phyloP scores from a whole-genome alignment of 2,797 vertebrate species.

The Podarcis lilfordi region DNA sequence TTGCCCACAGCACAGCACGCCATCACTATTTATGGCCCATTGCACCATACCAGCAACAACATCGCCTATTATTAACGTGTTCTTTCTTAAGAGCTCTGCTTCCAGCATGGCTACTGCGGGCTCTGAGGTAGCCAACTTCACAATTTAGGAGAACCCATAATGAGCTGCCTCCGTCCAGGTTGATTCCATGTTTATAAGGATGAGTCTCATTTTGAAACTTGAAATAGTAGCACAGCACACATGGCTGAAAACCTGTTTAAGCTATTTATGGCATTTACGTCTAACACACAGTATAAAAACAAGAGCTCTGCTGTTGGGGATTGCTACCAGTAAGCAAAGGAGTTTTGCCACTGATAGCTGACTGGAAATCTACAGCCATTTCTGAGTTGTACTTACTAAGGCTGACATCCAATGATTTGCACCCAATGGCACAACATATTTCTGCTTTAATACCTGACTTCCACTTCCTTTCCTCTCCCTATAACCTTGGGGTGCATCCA shows the following conservation, averaged over 20 bases:
- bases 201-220: not conserved
- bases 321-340: not conserved
- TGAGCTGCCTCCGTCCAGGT: constrained; percentile 28
- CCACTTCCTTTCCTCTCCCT: no score
- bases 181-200: constrained; percentile 30
- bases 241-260: not conserved
- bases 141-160: constrained; percentile 46
- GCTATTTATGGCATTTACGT: not conserved
- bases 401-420: not conserved
- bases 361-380: not conserved
- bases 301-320: constrained; percentile 7
- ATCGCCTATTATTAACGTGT: not conserved
- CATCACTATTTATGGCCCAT: not conserved
- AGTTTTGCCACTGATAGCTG: not conserved
- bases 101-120: constrained; percentile 18
- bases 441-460: no score
- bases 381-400: not conserved
- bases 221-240: not conserved
- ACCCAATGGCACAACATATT: not conserved
- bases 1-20: not conserved
- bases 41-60: constrained; percentile 5
- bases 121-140: constrained; percentile 5
- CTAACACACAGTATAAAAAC: constrained; percentile 17
- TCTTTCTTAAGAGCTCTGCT: constrained; percentile 34
- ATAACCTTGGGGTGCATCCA: no score